Conservation (phyloP, 1,140 invertebrate genomes). For the Wiebesia pumilae region DNA sequence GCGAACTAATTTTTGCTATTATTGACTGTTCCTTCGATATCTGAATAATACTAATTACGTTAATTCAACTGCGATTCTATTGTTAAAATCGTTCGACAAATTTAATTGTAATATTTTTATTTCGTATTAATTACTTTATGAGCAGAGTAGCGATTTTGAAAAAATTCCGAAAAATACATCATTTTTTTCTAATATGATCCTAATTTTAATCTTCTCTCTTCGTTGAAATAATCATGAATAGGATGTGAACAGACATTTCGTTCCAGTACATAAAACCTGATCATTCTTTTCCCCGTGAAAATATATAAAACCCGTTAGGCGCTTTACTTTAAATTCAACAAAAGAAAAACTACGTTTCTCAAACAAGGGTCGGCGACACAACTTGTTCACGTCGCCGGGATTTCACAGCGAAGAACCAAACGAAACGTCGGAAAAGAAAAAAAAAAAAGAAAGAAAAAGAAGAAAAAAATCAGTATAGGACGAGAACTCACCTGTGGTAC, state of each 20-base stretch:
- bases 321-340: slow-evolving; percentile 48
- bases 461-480: slow-evolving; percentile 21
- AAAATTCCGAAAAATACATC: too few relatives aligned
- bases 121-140: too few relatives aligned
- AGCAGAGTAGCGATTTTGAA: too few relatives aligned
- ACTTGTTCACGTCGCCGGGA: slow-evolving; percentile 52
- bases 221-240: not conserved
- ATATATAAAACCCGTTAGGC: slow-evolving; percentile 51
- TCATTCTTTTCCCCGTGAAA: slow-evolving; percentile 44
- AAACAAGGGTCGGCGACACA: slow-evolving; percentile 29
- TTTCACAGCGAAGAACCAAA: slow-evolving; percentile 1
- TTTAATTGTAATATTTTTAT: too few relatives aligned
- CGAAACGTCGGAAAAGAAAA: not conserved
- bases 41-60: too few relatives aligned
- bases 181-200: not conserved
- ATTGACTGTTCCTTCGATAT: too few relatives aligned
- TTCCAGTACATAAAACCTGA: slow-evolving; percentile 12
- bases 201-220: not conserved
- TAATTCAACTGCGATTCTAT: not conserved
- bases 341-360: slow-evolving; percentile 45
- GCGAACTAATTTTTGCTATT: not conserved
- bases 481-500: slow-evolving; percentile 85
- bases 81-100: too few relatives aligned
- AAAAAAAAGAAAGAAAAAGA: slow-evolving; percentile 1
- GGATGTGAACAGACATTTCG: not conserved